Conservation (phyloP, 2,113 vertebrate genomes). For the Zootoca vivipara region DNA sequence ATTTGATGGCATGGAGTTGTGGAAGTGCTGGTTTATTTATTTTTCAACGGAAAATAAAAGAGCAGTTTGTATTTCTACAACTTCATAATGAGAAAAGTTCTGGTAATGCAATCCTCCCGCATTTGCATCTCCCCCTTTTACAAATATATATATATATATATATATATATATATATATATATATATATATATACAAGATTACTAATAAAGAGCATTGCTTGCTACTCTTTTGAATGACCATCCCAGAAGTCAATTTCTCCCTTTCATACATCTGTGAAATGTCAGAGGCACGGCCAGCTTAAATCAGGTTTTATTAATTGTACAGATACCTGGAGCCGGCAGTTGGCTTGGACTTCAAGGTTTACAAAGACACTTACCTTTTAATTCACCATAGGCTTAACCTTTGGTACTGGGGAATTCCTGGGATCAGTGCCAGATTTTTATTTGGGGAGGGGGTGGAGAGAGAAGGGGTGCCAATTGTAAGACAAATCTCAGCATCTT, state of each 20-base stretch:
- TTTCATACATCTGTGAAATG: conserved; percentile 31
- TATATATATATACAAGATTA: neutral
- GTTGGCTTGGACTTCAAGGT: conserved; percentile 24
- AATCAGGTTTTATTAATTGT: conserved; percentile 15
- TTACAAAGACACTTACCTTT: conserved; percentile 17
- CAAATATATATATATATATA: too few relatives aligned
- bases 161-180: too few relatives aligned
- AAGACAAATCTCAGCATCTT: neutral
- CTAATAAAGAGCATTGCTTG: neutral
- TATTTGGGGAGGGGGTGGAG: neutral
- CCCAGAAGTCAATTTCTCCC: neutral
- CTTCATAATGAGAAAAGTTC: neutral
- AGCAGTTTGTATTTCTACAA: neutral
- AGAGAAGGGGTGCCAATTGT: neutral
- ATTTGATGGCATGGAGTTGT: neutral
- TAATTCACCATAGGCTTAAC: conserved; percentile 19
- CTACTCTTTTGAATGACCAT: neutral
- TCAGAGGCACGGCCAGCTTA: conserved; percentile 23
- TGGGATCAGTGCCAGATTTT: conserved; percentile 27
- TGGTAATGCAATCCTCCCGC: neutral
- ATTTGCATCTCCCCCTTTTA: neutral
- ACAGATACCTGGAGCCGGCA: conserved; percentile 12
- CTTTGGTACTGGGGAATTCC: conserved; percentile 23
- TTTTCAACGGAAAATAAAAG: neutral
- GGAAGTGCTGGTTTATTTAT: too few relatives aligned